Base-by-base conservation (phyloP, 2,888 invertebrate species). In the Leucophora obtusa region DNA sequence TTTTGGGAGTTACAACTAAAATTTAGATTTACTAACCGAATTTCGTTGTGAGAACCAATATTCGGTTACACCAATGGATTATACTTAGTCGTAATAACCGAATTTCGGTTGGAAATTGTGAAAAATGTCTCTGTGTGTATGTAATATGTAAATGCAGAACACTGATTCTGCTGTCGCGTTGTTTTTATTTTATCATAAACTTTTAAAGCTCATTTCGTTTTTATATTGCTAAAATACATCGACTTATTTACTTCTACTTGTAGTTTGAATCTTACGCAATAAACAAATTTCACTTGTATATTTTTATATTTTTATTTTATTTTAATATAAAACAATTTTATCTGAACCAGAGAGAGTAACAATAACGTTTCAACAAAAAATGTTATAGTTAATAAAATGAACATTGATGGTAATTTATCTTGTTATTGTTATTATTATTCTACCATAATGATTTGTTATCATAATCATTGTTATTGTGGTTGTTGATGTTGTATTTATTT, bases 131-230 rank as follows among this genome's bases (percentile, higher is more conserved):
- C 24, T 24, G 5, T 24, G 2, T 24, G 5, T 24, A 24, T 24
- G 5, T 24, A n/a, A 14, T 11, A 14, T 43, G 8, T 43, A 11
- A 14, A 43, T 43, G 43, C 14, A 14, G 5, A 43, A 43, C 14
- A 43, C 14, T 43, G 9, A 43, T 14, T 4, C 14, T 14, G 8
- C 35, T 35, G 9, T 10, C 38, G 14, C 21, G 2, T 24, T 35
- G 35, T 53, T 53, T 66, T 54, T n/a, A n/a, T 11, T 54, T 66
- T 66, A 66, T 66, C 54, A 24, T 54, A 38, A 56, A 66, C 54
- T 38, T 54, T 54, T 38, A 53, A 54, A 66, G 54, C 66, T 66
- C 66, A 66, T 66, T 66, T 54, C 66, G 15, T 54, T 66, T 66
- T 54, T 43, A 66, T 54, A 54, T 38, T 43, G 66, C 54, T 21